Base-by-base conservation (phyloP, 2,888 invertebrate species). In the Ischnus inquisitorius region DNA sequence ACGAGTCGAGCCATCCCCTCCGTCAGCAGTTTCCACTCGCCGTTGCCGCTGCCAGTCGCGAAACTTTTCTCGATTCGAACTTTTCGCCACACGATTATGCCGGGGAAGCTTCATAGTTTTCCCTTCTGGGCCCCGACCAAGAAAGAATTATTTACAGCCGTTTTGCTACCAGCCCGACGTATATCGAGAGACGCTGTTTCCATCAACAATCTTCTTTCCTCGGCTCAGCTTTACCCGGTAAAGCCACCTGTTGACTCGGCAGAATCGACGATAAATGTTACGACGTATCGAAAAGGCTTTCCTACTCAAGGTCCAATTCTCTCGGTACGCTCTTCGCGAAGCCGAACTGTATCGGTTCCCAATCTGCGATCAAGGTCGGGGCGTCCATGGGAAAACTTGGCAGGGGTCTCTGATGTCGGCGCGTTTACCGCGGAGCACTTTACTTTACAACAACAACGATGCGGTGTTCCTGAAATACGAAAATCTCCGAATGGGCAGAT, bases 181-280 rank as follows among this genome's bases (percentile, higher is more conserved):
- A 76, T 68, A 80, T 75, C 64, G 64, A 54, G 43, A 12, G 22
- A 76, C 62, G 46, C 69, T 76, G 71, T 48, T 34, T 19, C 62
- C 10, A 6, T 57, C 68, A 77, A 77, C 76, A 85, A 72, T 79
- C 79, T 57, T 57, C 72, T 84, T 78, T 34, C 64, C 75, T 80
- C 71, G 62, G 60, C 67, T 46, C 25, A 46, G 60, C 76, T 51
- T 28, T 82, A 43, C 64, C 68, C 43, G 60, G 51, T 67, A 34
- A 57, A 64, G 69, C 86, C 83, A 86, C 86, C 86, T 86, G 86
- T 86, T 86, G 86, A 57, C 78, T 75, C 75, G 14, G 25, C 16
- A 22, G 51, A 76, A 71, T 80, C 72, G 71, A 77, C 79, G 62
- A 83, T 80, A 72, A 79, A 51, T 67, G 19, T 64, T 75, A 54